Conservation (phyloP, 2,797 vertebrate genomes). For the Anas bernieri region DNA sequence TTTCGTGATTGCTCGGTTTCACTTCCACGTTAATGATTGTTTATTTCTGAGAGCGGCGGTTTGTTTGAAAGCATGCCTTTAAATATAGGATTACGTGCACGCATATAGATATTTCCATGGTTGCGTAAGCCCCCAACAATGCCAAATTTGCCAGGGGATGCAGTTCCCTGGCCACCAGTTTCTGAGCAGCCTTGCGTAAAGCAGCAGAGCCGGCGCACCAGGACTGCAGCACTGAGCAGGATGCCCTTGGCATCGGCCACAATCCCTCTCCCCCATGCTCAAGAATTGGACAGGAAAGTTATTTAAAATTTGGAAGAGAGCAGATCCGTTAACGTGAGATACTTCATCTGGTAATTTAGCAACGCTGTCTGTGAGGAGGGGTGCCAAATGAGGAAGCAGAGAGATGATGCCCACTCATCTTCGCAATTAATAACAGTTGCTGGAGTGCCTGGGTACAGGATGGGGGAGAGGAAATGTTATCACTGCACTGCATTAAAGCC, state of each 20-base stretch:
- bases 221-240: slow-evolving; percentile 62
- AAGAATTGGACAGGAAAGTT: slow-evolving; percentile 78
- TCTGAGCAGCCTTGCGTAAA: slow-evolving; percentile 38
- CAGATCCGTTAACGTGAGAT: slow-evolving; percentile 78
- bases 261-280: background rate
- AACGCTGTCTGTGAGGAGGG: slow-evolving; percentile 76
- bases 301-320: slow-evolving; percentile 83
- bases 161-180: background rate
- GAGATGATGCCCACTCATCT: slow-evolving; percentile 81
- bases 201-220: slow-evolving; percentile 42
- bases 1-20: background rate
- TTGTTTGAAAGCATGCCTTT: background rate
- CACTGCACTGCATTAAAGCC: slow-evolving; percentile 74
- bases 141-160: background rate
- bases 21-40: slow-evolving; percentile 1
- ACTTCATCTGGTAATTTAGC: slow-evolving; percentile 83
- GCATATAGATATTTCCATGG: background rate
- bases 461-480: slow-evolving; percentile 79
- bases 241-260: slow-evolving; percentile 70
- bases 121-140: background rate
- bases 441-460: slow-evolving; percentile 73
- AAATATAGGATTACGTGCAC: background rate
- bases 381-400: slow-evolving; percentile 82
- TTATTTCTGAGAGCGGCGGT: background rate
- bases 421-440: slow-evolving; percentile 79